These are phyloP conservation scores for Apis florea DNA, from an alignment of 1,140 invertebrate species.

Conservation along the genomic window DNA sequence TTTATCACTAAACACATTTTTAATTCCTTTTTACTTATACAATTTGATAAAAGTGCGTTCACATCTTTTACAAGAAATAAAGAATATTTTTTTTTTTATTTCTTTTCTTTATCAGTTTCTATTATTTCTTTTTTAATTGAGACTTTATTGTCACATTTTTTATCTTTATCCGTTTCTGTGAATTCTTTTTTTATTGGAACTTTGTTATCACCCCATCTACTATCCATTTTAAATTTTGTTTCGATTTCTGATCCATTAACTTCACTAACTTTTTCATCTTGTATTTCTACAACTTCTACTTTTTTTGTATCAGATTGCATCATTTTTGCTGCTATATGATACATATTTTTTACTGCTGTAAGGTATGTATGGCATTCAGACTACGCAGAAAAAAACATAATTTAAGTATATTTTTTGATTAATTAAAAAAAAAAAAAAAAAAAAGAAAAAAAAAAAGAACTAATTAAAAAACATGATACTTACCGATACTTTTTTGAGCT, in stretches of 20 bases:
- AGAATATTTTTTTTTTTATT: constrained; percentile 54
- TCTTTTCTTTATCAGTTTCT: constrained; percentile 75
- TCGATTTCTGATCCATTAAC: constrained; percentile 76
- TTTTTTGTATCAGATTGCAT: constrained; percentile 75
- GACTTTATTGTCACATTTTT: constrained; percentile 77
- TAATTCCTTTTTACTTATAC: constrained; percentile 29
- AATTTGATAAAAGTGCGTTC: constrained; percentile 29
- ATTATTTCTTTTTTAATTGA: constrained; percentile 72
- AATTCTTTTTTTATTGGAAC: constrained; percentile 72
- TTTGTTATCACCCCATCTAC: constrained; percentile 78
- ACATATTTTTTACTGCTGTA: constrained; percentile 75
- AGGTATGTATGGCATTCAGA: constrained; percentile 76
- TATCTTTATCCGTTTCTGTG: constrained; percentile 72
- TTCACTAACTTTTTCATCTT: constrained; percentile 76
- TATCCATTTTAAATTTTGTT: constrained; percentile 76
- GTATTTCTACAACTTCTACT: constrained; percentile 78
- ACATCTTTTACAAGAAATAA: constrained; percentile 41
- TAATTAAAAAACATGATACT: constrained; percentile 43
- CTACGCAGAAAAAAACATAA: constrained; percentile 59
- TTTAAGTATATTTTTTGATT: background rate
- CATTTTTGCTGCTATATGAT: constrained; percentile 75
- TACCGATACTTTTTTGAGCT: constrained; percentile 81
- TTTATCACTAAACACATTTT: constrained; percentile 8
- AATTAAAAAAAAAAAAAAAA: background rate
- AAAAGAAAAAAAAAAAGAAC: background rate